Base-by-base conservation (phyloP, 2,888 invertebrate species). In the Poecilobothrus nobilitatus region DNA sequence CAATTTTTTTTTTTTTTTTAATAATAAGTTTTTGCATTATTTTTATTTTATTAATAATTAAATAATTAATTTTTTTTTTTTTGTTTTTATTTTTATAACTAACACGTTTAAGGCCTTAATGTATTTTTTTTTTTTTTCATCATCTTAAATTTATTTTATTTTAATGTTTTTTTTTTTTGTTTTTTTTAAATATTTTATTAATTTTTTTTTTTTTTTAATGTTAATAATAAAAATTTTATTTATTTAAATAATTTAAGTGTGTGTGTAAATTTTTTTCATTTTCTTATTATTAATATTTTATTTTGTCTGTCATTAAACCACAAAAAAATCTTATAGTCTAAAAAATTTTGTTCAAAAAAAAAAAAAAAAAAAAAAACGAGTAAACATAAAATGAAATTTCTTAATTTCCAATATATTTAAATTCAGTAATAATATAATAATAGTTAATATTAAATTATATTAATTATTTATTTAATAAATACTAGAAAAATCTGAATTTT, bases 61-160 rank as follows among this genome's bases (percentile, higher is more conserved):
- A 37, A 37, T 37, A 37, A 37, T 37, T 37, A 37, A 37, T 27
- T 2, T 27, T 27, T 27, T 27, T 27, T 27, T 27, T 27, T 27
- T 27, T 27, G 5, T 10, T 63, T 63, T 71, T n/a, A 68, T 71
- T 71, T 72, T 71, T 72, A 71, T 71, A 72, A 72, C 72, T 72
- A 72, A 72, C 72, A 71, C 71, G 70, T 73, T 68, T 73, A 73
- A 73, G 73, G 73, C 73, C 73, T 72, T 73, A 73, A 71, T 73
- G 71, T 71, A 72, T 73, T 68, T 67, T 71, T 53, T 69, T 62
- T 69, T 69, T 22, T 66, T 71, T 67, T 27, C 27, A 27, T 27
- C 27, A 27, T 27, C 27, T 27, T 27, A n/a, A n/a, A 70, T 70
- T 71, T 37, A 66, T 68, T 37, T 69, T 70, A 70, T 70, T 71